These are phyloP conservation scores for Rotaria macrura DNA, from an alignment of 2,888 invertebrate species.

Conservation along the genomic window DNA sequence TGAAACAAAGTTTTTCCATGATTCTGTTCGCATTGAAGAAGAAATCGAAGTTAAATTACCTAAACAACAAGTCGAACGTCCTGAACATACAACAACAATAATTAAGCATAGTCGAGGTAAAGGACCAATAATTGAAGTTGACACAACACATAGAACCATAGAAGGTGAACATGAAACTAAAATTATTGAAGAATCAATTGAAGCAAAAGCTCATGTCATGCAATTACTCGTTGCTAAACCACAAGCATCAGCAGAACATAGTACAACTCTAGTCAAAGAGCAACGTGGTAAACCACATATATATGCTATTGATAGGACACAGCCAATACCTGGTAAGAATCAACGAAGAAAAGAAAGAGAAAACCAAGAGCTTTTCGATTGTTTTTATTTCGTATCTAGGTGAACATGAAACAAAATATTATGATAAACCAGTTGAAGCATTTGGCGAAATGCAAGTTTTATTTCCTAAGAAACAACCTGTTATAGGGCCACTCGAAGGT, in stretches of 20 bases:
- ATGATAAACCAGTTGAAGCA: neutral
- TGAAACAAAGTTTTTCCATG: neutral
- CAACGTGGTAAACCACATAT: slow-evolving; percentile 1
- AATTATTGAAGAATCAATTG: neutral
- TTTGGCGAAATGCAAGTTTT: neutral
- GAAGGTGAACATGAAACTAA: slow-evolving; percentile 1
- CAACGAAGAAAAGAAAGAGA: neutral
- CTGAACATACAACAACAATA: slow-evolving; percentile 9
- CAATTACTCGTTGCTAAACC: neutral
- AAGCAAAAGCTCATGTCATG: neutral
- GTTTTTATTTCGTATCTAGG: neutral
- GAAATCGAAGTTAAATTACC: neutral
- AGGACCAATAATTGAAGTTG: slow-evolving; percentile 10
- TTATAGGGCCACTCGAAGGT: neutral
- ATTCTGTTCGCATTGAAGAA: neutral
- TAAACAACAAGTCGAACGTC: neutral
- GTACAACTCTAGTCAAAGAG: neutral
- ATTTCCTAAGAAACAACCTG: neutral
- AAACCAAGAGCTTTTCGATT: neutral
- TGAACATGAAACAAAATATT: slow-evolving; percentile 3
- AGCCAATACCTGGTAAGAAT: neutral
- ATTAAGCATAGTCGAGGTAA: slow-evolving; percentile 7
- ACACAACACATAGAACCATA: neutral
- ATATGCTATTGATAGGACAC: neutral
- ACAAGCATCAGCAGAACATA: neutral